Conservation (phyloP, 2,113 vertebrate species). For the Nanorana parkeri region DNA sequence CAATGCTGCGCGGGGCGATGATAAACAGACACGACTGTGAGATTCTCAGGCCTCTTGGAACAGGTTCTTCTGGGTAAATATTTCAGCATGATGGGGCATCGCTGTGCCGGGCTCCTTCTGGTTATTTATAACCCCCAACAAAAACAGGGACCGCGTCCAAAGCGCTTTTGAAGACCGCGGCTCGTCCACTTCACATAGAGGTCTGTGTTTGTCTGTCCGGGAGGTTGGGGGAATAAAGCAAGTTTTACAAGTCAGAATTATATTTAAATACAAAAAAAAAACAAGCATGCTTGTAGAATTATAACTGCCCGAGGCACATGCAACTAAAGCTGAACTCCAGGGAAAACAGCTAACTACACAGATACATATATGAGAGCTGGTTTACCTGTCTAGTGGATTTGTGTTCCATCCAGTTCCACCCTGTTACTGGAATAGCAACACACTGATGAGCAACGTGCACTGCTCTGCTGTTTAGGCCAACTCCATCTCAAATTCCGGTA, state of each 20-base stretch:
- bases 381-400: too few relatives aligned
- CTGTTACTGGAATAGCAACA: too few relatives aligned
- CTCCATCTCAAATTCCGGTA: too few relatives aligned
- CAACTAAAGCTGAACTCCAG: too few relatives aligned
- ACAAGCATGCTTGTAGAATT: too few relatives aligned
- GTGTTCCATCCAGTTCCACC: too few relatives aligned
- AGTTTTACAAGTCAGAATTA: not conserved
- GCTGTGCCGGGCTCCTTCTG: not conserved
- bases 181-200: not conserved
- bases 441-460: too few relatives aligned
- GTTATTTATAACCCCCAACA: not conserved
- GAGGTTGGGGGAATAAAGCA: not conserved
- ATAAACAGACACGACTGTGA: not conserved
- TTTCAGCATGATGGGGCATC: constrained; percentile 18
- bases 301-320: too few relatives aligned
- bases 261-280: too few relatives aligned
- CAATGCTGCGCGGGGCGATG: not conserved
- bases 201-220: not conserved
- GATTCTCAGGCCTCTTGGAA: not conserved
- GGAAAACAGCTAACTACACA: too few relatives aligned
- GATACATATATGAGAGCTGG: not conserved
- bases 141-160: not conserved
- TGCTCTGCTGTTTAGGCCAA: too few relatives aligned
- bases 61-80: not conserved
- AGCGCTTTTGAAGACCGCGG: not conserved